Evolutionary conservation across 2,113 vertebrate genomes (phyloP), one percentile per base, ranked within the genome.

Genomic region (Cyanoderma ruficeps): DNA sequence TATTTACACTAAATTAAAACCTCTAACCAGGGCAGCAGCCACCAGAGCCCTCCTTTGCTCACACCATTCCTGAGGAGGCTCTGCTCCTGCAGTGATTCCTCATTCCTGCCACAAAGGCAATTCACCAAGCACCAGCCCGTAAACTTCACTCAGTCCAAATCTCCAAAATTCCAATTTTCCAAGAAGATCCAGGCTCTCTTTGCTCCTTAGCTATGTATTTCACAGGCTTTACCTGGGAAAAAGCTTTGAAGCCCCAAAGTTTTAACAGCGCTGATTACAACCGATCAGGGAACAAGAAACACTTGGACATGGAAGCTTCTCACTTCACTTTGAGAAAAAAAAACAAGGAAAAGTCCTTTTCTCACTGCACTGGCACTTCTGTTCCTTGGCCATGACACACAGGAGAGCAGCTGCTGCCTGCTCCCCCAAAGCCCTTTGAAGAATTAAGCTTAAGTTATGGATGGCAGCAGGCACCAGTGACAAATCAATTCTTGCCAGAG

Each of bases 401-500:
- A 64, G 69, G 49, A 78, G 37, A 91, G 74, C 49, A 27, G 70
- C 41, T 76, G 69, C 69, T 93, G 72, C 41, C 83, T 59, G 15
- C 30, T 39, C 59, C 83, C 64, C 72, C 67, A 71, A 67, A 76
- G 42, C 30, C 55, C 85, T 96, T 67, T 83, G 84, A 93, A 89
- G 79, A 69, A 90, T 90, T 83, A 64, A 81, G 35, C 12, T 77
- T 1, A 87, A 85, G 81, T 85, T 90, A 87, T 39, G 74, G 93
- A 79, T 83, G 64, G 82, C 81, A 87, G 44, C 61, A 74, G 64
- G 28, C 83, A 80, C 63, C 46, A 46, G 63, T 70, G 78, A 93
- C 81, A 93, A 94, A 95, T 91, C 84, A 87, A 41, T 90, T 90
- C 67, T 65, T 47, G 52, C 89, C 63, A 91, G 57, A 93, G 87